Percentiles rank a stretch among this genome's conserved stretches.
These are phyloP conservation scores for Hydrozoanthus tunicans DNA, from an alignment of 64 coral and sea anemone species.

Conservation along the genomic window DNA sequence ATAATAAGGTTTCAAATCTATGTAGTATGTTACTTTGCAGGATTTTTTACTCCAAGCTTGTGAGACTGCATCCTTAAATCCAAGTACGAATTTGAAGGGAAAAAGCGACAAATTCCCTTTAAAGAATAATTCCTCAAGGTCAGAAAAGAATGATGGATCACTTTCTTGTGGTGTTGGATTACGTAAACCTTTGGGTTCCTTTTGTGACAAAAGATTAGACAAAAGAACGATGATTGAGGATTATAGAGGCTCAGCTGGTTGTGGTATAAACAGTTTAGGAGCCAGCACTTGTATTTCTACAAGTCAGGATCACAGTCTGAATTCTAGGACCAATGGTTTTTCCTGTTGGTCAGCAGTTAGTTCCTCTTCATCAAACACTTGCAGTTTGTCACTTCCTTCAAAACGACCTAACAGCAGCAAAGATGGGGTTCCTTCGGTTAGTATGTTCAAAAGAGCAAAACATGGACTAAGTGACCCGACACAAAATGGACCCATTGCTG, in stretches of 20 bases:
- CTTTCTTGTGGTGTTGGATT: neutral
- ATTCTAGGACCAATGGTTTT: neutral
- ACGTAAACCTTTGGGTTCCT: conserved; percentile 19
- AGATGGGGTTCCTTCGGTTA: neutral
- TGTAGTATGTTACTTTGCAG: neutral
- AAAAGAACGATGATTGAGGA: neutral
- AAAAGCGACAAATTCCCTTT: neutral
- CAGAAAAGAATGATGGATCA: neutral
- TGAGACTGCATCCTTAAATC: conserved; percentile 34
- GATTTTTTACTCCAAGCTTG: conserved; percentile 50
- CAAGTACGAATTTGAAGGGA: conserved; percentile 30
- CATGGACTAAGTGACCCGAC: too few relatives aligned
- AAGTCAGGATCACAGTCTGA: neutral
- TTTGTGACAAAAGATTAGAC: neutral
- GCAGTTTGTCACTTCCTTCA: conserved; percentile 2
- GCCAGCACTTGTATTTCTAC: neutral
- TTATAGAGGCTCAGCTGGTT: neutral
- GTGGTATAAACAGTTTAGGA: neutral
- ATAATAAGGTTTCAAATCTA: too few relatives aligned
- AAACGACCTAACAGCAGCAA: neutral
- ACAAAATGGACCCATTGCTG: neutral
- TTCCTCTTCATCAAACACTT: neutral
- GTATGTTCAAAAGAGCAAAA: neutral
- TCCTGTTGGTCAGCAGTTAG: neutral
- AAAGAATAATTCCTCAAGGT: conserved; percentile 16